These are phyloP conservation scores for Heliconius erato DNA, from an alignment of 2,888 invertebrate species.

Conservation along the genomic window DNA sequence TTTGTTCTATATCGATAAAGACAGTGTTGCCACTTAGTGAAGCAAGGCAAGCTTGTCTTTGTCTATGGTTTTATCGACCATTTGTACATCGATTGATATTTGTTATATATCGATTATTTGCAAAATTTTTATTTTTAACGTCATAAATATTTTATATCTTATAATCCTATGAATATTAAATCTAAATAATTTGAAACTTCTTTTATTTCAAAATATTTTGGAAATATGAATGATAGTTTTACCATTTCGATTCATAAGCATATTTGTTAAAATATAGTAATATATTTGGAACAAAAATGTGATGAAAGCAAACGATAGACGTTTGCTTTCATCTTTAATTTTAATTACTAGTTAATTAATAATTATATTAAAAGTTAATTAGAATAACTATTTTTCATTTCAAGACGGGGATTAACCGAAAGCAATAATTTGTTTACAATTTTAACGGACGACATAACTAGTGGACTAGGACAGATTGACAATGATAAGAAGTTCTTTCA, in stretches of 20 bases:
- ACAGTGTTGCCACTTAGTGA: constrained; percentile 63
- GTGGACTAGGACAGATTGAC: too few relatives aligned
- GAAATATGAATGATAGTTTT: too few relatives aligned
- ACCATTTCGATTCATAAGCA: neutral
- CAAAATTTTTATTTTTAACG: too few relatives aligned
- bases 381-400: neutral
- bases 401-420: neutral
- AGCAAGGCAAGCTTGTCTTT: constrained; percentile 15
- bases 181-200: too few relatives aligned
- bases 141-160: too few relatives aligned
- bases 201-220: too few relatives aligned
- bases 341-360: too few relatives aligned
- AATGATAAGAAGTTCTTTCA: too few relatives aligned
- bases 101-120: neutral
- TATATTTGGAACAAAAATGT: neutral
- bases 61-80: constrained; percentile 41
- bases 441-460: too few relatives aligned
- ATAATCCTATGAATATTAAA: too few relatives aligned
- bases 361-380: neutral
- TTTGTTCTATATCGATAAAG: constrained; percentile 76
- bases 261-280: neutral
- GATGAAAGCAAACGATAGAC: neutral
- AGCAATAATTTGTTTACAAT: neutral
- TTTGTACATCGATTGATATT: neutral
- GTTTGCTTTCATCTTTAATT: too few relatives aligned